Evolutionary conservation across 2,888 invertebrate genomes (phyloP).

Genomic region (Hanleya hanleyi): DNA sequence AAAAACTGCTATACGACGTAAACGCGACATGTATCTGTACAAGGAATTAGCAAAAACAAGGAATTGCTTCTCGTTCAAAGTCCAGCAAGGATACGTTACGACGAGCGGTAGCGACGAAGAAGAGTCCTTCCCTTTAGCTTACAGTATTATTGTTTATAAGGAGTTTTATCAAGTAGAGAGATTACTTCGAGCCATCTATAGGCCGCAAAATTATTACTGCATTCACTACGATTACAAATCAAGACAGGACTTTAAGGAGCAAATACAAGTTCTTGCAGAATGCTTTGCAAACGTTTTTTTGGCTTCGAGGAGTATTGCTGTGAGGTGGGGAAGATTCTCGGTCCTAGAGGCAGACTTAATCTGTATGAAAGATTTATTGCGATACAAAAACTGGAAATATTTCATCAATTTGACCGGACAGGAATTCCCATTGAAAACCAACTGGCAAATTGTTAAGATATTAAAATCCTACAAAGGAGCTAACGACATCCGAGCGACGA

Average conservation of each 20-base stretch:
- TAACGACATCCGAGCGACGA: conserved; percentile 58
- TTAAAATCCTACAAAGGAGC: conserved; percentile 59
- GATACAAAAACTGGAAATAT: conserved; percentile 60
- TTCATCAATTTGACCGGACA: conserved; percentile 69
- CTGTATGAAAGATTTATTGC: conserved; percentile 54
- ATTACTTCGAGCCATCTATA: conserved; percentile 56
- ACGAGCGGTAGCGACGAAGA: conserved; percentile 36
- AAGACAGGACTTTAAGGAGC: conserved; percentile 21
- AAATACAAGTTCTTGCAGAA: conserved; percentile 33
- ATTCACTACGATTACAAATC: conserved; percentile 57
- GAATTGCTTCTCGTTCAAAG: too few species aligned
- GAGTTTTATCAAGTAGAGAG: conserved; percentile 49
- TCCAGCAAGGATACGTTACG: conserved; percentile 31
- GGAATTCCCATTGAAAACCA: conserved; percentile 68
- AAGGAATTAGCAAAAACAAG: too few species aligned
- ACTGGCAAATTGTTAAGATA: conserved; percentile 62
- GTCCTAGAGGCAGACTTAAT: conserved; percentile 59
- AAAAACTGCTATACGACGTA: too few species aligned
- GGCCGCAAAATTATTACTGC: conserved; percentile 64
- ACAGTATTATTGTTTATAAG: conserved; percentile 50
- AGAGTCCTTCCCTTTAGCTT: conserved; percentile 53
- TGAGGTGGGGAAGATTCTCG: conserved; percentile 58
- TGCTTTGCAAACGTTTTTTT: conserved; percentile 60
- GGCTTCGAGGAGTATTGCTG: conserved; percentile 39
- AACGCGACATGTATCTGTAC: too few species aligned